Conservation (phyloP, 30 jellyfish, hydroid and myxozoan species). For the Turritopsis rubra region DNA sequence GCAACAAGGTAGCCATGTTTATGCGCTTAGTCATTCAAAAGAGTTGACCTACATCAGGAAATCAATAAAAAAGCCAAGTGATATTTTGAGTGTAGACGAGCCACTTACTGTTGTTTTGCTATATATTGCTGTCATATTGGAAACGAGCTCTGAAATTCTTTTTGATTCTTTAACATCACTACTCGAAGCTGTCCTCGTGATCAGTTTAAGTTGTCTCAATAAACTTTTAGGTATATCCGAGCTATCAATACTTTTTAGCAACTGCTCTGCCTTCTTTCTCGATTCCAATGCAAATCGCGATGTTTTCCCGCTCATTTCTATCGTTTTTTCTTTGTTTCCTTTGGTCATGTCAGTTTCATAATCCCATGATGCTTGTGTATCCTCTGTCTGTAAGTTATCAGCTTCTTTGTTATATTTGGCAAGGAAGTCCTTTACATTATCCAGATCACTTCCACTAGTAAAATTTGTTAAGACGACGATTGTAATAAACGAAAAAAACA, state of each 20-base stretch:
- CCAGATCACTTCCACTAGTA: neutral
- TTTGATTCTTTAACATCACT: constrained; percentile 32
- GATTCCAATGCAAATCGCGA: constrained; percentile 23
- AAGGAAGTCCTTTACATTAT: constrained; percentile 36
- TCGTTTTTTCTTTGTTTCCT: constrained; percentile 38
- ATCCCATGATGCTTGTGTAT: constrained; percentile 49
- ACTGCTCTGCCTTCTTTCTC: constrained; percentile 40
- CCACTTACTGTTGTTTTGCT: constrained; percentile 55
- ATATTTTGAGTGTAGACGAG: neutral
- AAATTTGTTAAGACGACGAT: neutral
- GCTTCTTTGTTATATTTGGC: constrained; percentile 53
- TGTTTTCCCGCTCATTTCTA: constrained; percentile 32
- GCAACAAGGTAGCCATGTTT: neutral
- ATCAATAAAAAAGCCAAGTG: neutral
- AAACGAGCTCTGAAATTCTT: constrained; percentile 33
- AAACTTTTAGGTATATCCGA: constrained; percentile 27
- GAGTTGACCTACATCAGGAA: neutral
- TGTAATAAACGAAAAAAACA: neutral
- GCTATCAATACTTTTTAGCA: constrained; percentile 25
- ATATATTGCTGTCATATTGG: constrained; percentile 60
- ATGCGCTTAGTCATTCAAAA: neutral
- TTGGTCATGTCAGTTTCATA: constrained; percentile 41
- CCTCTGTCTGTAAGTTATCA: constrained; percentile 34
- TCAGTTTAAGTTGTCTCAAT: constrained; percentile 64
- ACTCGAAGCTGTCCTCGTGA: constrained; percentile 58